phyloP scores from a whole-genome alignment of 2,888 invertebrate species.

The Volucella inflata region DNA sequence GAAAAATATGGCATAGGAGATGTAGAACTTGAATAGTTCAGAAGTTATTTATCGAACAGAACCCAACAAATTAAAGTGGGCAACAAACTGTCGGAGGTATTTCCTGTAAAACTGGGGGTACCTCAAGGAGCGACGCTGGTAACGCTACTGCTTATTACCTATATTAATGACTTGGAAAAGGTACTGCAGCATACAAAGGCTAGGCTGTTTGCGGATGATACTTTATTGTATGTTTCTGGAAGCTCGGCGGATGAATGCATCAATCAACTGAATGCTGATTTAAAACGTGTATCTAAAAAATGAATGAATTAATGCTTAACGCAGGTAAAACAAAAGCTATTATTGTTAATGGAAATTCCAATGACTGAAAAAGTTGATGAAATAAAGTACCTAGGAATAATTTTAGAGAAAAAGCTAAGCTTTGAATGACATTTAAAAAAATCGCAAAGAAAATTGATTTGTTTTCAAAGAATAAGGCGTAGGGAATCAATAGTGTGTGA shows the following conservation, averaged over 20 bases:
- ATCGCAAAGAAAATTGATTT: conserved; percentile 38
- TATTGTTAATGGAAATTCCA: conserved; percentile 1
- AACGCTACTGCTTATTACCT: conserved; percentile 28
- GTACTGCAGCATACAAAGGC: conserved; percentile 6
- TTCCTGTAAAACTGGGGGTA: conserved; percentile 38
- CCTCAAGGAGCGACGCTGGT: conserved; percentile 49
- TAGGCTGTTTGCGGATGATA: conserved; percentile 39
- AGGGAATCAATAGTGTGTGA: conserved; percentile 5
- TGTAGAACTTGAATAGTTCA: conserved; percentile 21
- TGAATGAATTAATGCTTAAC: conserved; percentile 34
- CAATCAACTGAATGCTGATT: conserved; percentile 12
- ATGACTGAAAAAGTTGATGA: conserved; percentile 23
- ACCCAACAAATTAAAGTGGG: conserved; percentile 10
- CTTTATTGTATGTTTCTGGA: conserved; percentile 31
- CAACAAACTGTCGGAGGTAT: background rate
- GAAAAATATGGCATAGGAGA: conserved; percentile 11
- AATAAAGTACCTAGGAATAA: conserved; percentile 27
- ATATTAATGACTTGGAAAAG: conserved; percentile 34
- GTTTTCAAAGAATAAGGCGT: conserved; percentile 17
- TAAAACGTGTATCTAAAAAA: background rate
- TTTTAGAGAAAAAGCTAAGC: conserved; percentile 6
- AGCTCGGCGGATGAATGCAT: conserved; percentile 40
- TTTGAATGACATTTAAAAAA: conserved; percentile 4
- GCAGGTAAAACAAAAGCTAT: conserved; percentile 26
- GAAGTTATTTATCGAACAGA: conserved; percentile 23